Percentiles rank a stretch among this genome's conserved stretches.
Conservation (phyloP, 2,888 invertebrate species). For the Acanthosoma haemorrhoidale region DNA sequence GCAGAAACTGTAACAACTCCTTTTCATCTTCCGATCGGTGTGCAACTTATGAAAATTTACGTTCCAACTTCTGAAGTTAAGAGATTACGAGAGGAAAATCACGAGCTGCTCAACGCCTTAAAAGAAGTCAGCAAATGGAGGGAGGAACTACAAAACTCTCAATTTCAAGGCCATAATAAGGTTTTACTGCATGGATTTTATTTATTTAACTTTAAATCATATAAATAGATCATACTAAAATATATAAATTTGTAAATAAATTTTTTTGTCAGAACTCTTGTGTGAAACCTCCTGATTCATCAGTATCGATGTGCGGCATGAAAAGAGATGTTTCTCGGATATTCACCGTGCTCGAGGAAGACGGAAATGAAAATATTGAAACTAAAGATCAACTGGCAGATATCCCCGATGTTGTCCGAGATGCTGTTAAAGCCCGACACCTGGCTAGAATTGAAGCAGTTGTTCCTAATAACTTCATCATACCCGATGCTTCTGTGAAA, state of each 20-base stretch:
- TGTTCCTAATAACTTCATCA: conserved; percentile 35
- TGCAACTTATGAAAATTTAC: conserved; percentile 73
- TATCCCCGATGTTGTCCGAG: conserved; percentile 49
- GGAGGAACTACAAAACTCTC: conserved; percentile 31
- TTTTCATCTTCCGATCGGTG: conserved; percentile 72
- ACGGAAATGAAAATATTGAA: conserved; percentile 24
- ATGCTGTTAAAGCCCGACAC: conserved; percentile 49
- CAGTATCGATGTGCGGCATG: conserved; percentile 27
- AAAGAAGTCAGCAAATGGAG: conserved; percentile 34
- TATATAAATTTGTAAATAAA: not conserved
- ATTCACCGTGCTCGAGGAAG: conserved; percentile 76
- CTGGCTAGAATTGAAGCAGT: conserved; percentile 34
- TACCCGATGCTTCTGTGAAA: conserved; percentile 19
- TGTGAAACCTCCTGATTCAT: conserved; percentile 23
- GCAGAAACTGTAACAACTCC: conserved; percentile 61
- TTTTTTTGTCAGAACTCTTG: conserved; percentile 5
- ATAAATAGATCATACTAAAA: no score
- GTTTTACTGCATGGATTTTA: not conserved
- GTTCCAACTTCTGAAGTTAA: conserved; percentile 56
- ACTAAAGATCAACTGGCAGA: conserved; percentile 43
- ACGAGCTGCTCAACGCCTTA: conserved; percentile 14
- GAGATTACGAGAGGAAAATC: conserved; percentile 47
- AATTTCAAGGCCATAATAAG: not conserved
- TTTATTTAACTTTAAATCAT: not conserved
- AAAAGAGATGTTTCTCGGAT: conserved; percentile 68